These are phyloP conservation scores for Philaethria dido DNA, from an alignment of 2,888 invertebrate species.

Conservation along the genomic window DNA sequence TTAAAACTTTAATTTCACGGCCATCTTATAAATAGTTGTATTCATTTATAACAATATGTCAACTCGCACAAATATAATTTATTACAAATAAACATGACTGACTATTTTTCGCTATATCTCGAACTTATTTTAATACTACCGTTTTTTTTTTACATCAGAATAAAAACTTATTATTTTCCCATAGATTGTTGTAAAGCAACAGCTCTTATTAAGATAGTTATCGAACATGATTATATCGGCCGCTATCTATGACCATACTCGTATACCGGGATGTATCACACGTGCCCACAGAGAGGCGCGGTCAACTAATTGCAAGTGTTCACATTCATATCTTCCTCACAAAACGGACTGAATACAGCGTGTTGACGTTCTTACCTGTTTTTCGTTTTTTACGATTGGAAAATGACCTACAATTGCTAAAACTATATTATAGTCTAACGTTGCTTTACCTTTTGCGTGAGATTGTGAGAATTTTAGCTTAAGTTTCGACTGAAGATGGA, in stretches of 20 bases:
- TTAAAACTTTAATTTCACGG: background rate
- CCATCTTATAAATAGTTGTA: background rate
- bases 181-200: background rate
- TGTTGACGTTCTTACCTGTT: constrained; percentile 68
- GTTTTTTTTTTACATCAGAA: background rate
- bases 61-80: background rate
- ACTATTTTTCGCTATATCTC: background rate
- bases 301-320: constrained; percentile 29
- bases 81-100: background rate
- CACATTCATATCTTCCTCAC: constrained; percentile 57
- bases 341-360: constrained; percentile 72
- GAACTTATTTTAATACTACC: background rate
- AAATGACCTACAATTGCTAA: constrained; percentile 80
- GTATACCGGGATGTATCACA: constrained; percentile 34
- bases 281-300: constrained; percentile 31
- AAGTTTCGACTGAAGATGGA: constrained; percentile 85
- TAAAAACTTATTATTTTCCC: background rate
- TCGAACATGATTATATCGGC: background rate
- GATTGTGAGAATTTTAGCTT: constrained; percentile 85
- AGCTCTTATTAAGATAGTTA: background rate
- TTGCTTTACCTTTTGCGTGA: constrained; percentile 85
- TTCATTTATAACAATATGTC: background rate
- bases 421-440: constrained; percentile 84
- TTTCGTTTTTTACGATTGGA: constrained; percentile 73
- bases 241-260: no score